Evolutionary conservation across 2,888 invertebrate species (phyloP).

Genomic region (Drosophila nr. fundita): DNA sequence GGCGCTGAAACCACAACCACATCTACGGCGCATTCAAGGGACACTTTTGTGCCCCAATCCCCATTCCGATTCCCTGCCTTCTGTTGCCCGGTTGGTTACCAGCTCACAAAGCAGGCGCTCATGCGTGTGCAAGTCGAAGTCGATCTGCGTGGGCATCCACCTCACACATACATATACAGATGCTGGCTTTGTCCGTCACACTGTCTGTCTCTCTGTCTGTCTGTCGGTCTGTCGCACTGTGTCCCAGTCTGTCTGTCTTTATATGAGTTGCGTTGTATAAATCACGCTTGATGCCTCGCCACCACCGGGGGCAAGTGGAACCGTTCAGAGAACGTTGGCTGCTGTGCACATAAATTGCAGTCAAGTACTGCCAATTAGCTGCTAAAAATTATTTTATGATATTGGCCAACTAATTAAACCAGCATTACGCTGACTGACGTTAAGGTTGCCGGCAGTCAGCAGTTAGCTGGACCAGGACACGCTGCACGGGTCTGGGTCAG

Average conservation of each 20-base stretch:
- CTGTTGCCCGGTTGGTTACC: constrained; percentile 1
- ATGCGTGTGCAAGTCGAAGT: constrained; percentile 53
- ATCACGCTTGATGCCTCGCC: constrained; percentile 67
- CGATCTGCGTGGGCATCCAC: constrained; percentile 51
- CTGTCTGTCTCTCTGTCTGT: neutral
- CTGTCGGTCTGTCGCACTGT: neutral
- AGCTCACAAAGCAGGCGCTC: constrained; percentile 56
- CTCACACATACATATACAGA: constrained; percentile 33
- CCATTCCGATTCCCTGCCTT: neutral
- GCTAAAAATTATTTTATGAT: constrained; percentile 76
- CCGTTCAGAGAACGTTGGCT: constrained; percentile 14
- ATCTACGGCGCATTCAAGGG: constrained; percentile 41
- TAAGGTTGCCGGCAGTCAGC: constrained; percentile 19
- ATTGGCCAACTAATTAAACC: constrained; percentile 75
- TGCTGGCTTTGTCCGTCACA: constrained; percentile 3
- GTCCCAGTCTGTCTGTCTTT: constrained; percentile 6
- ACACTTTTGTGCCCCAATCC: constrained; percentile 34
- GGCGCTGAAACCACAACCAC: constrained; percentile 1
- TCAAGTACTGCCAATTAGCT: constrained; percentile 79
- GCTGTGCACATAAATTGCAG: constrained; percentile 68
- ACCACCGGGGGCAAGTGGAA: constrained; percentile 19
- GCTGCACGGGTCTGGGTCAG: constrained; percentile 8
- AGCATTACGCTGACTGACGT: constrained; percentile 41
- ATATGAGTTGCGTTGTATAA: constrained; percentile 48
- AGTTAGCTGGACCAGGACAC: neutral